Evolutionary conservation across 2,888 invertebrate genomes (phyloP), one percentile per base, ranked within the genome.

Genomic region (Eristalis pertinax): DNA sequence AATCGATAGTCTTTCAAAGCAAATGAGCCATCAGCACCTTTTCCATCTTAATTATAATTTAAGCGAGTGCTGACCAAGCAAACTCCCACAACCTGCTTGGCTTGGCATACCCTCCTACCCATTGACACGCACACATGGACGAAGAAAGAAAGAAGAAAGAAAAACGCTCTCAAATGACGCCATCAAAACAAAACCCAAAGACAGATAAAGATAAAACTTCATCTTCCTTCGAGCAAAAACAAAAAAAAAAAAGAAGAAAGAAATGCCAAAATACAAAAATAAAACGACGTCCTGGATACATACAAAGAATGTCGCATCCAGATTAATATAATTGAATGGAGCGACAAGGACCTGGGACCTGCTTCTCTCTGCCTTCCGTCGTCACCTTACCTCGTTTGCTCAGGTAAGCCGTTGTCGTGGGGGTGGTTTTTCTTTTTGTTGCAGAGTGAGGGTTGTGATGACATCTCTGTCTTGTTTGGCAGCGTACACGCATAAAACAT

Each of bases 161-260:
- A 72, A 43, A 70, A 62, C 19, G 50, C 19, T 70, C 80, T 50
- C 60, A 72, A 82, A 84, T 80, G 73, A 72, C 63, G 41, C 35
- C 65, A 85, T 85, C 67, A 80, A 84, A 80, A 84, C 63, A 76
- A 84, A 84, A 68, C 74, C 68, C 63, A 73, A 76, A 76, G 72
- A 85, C 68, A 81, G 75, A 80, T 76, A 81, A 76, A 81, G 72
- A 85, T 80, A 85, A 81, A 85, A 85, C 80, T 80, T 84, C 70
- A 63, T 84, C 80, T 72, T 72, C 7, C 10, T 56, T 4, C 41
- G 26, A 26, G n/a, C 4, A 50, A 62, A 26, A 13, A 26, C n/a
- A 43, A 13, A 35, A 26, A 35, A 15, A 64, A 43, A 13, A n/a
- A 24, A 24, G 22, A 10, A 26, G 26, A 26, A 26, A 26, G 26